These are phyloP conservation scores for Tautogolabrus adspersus DNA, from an alignment of 2,113 vertebrate genomes.

Conservation along the genomic window DNA sequence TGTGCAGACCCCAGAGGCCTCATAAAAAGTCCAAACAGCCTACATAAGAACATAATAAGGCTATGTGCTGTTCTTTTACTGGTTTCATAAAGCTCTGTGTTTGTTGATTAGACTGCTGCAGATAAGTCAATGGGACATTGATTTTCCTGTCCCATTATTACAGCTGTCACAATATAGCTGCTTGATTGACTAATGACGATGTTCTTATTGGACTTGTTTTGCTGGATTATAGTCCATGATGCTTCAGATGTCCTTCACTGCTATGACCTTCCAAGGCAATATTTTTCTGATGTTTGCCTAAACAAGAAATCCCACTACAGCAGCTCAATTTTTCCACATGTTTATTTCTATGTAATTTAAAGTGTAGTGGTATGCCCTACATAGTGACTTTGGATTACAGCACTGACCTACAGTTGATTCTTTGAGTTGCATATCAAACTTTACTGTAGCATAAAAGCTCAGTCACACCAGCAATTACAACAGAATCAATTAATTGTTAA, in stretches of 20 bases:
- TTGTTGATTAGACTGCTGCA: constrained; percentile 79
- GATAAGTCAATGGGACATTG: constrained; percentile 83
- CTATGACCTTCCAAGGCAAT: constrained; percentile 38
- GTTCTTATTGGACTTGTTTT: constrained; percentile 67
- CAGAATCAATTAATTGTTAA: not conserved
- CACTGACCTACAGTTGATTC: constrained; percentile 49
- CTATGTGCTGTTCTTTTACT: constrained; percentile 70
- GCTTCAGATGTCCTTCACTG: constrained; percentile 66
- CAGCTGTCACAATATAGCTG: constrained; percentile 79
- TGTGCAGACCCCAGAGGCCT: constrained; percentile 69
- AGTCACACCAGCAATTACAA: constrained; percentile 53
- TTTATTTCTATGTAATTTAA: constrained; percentile 32
- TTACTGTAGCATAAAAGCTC: constrained; percentile 25
- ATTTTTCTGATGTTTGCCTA: constrained; percentile 32
- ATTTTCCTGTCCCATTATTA: constrained; percentile 81
- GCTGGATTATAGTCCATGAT: constrained; percentile 63
- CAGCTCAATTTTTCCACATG: constrained; percentile 37
- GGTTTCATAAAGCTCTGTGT: constrained; percentile 73
- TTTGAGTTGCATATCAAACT: constrained; percentile 7
- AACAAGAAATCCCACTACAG: constrained; percentile 27
- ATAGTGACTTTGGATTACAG: constrained; percentile 50
- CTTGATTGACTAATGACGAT: constrained; percentile 81
- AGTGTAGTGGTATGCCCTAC: constrained; percentile 34
- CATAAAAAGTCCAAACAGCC: constrained; percentile 63
- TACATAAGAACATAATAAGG: constrained; percentile 74